Evolutionary conservation across 2,888 invertebrate genomes (phyloP).

Genomic region (Cartodere bifasciata): DNA sequence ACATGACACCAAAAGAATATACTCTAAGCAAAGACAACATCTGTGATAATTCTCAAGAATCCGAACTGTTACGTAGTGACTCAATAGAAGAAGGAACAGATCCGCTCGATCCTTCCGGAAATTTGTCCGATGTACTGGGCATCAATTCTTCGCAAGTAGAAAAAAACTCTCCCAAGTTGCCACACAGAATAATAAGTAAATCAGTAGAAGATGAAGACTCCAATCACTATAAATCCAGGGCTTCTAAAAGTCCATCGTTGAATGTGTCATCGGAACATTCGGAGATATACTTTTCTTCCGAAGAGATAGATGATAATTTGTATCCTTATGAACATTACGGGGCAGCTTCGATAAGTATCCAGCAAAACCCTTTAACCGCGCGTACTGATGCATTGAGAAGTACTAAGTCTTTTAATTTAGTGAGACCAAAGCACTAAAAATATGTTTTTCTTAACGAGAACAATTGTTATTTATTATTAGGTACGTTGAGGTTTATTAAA

Average conservation of each 20-base stretch:
- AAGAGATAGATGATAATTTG: slow-evolving; percentile 25
- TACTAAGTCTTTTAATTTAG: slow-evolving; percentile 33
- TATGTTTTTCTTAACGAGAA: too few relatives aligned
- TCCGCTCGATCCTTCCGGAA: slow-evolving; percentile 23
- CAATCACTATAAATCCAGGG: too few relatives aligned
- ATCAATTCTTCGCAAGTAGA: slow-evolving; percentile 6
- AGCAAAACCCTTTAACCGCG: slow-evolving; percentile 24
- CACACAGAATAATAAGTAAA: too few relatives aligned
- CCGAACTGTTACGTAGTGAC: slow-evolving; percentile 10
- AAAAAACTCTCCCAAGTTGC: neutral
- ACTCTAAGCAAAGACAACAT: too few relatives aligned
- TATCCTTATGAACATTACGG: slow-evolving; percentile 23
- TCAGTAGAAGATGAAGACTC: too few relatives aligned
- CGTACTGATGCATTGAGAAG: slow-evolving; percentile 32
- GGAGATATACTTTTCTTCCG: too few relatives aligned
- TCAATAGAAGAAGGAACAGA: slow-evolving; percentile 32
- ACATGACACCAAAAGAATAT: too few relatives aligned
- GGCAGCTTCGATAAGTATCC: slow-evolving; percentile 12
- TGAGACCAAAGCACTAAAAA: slow-evolving; percentile 27
- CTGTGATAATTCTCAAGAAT: too few relatives aligned
- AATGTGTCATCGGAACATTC: too few relatives aligned
- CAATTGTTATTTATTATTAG: too few relatives aligned
- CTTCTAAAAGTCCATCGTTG: too few relatives aligned
- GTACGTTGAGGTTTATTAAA: too few relatives aligned
- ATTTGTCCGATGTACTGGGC: slow-evolving; percentile 12